Percentiles rank a stretch among this genome's conserved stretches.
Evolutionary conservation across 2,888 invertebrate genomes (phyloP).

Genomic region (Rambutsinella grinnellia): DNA sequence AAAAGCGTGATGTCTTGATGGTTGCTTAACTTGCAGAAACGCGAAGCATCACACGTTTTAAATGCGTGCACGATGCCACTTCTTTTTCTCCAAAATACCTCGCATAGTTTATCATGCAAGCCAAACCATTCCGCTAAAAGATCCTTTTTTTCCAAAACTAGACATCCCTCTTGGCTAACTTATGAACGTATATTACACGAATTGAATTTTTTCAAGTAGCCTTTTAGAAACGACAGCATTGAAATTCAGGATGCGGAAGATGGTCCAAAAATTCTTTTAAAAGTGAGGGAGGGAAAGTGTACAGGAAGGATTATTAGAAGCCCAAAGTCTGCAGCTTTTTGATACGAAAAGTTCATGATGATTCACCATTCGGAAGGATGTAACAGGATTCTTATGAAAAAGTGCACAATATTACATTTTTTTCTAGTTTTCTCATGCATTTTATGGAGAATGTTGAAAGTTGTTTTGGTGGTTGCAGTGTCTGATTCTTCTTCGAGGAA

Average conservation of each 20-base stretch:
- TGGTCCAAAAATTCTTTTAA: conserved; percentile 9
- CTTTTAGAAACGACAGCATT: conserved; percentile 3
- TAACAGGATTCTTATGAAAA: neutral
- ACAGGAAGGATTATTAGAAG: conserved; percentile 22
- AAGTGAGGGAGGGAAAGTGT: conserved; percentile 10
- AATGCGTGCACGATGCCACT: conserved; percentile 5
- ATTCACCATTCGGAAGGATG: neutral
- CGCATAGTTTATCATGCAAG: conserved; percentile 29
- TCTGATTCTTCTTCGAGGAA: conserved; percentile 5
- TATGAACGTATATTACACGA: neutral
- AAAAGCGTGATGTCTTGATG: conserved; percentile 31
- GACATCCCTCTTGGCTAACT: too few relatives aligned
- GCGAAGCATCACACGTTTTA: conserved; percentile 22
- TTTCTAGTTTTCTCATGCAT: conserved; percentile 11
- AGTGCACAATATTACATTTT: neutral
- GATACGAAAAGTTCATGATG: conserved; percentile 3
- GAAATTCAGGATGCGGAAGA: conserved; percentile 15
- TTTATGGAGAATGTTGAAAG: conserved; percentile 32
- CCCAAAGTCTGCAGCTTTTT: conserved; percentile 11
- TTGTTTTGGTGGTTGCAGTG: conserved; percentile 19
- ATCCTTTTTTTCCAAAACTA: too few relatives aligned
- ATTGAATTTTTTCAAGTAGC: conserved; percentile 18
- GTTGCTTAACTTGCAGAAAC: conserved; percentile 43
- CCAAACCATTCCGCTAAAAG: neutral
- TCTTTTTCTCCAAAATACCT: too few relatives aligned